Percentiles rank a stretch among this genome's conserved stretches.
These are phyloP conservation scores for Diaperis boleti DNA, from an alignment of 2,888 invertebrate species.

Conservation along the genomic window DNA sequence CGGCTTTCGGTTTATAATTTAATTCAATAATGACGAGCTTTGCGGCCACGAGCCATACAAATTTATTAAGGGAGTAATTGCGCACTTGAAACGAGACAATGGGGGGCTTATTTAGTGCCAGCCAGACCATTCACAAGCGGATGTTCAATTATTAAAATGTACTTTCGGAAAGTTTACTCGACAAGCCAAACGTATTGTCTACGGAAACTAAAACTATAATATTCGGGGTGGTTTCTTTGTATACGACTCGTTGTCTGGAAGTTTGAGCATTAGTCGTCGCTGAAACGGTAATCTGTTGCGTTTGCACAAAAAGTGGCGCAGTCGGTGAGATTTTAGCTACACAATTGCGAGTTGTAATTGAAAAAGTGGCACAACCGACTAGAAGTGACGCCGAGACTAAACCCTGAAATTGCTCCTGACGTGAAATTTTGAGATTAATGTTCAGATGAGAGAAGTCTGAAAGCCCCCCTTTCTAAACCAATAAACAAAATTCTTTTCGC, in stretches of 20 bases:
- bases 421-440: background rate
- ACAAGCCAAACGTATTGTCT: background rate
- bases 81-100: constrained; percentile 12
- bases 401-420: background rate
- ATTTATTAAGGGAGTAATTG: constrained; percentile 14
- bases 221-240: too few relatives aligned
- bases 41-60: constrained; percentile 14
- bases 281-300: too few relatives aligned
- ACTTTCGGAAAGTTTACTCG: too few relatives aligned
- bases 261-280: too few relatives aligned
- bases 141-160: background rate
- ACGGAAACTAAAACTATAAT: background rate
- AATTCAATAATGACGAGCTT: constrained; percentile 30
- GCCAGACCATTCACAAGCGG: background rate
- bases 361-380: too few relatives aligned
- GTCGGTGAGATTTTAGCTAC: too few relatives aligned
- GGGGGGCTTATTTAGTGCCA: constrained; percentile 4
- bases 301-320: too few relatives aligned
- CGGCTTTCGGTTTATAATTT: constrained; percentile 31
- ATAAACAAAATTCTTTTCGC: constrained; percentile 6
- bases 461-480: constrained; percentile 1
- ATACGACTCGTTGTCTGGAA: too few relatives aligned
- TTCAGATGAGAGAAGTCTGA: background rate
- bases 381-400: too few relatives aligned
- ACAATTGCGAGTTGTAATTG: too few relatives aligned